Conservation (phyloP, 2,113 vertebrate species). For the Vombatus ursinus region DNA sequence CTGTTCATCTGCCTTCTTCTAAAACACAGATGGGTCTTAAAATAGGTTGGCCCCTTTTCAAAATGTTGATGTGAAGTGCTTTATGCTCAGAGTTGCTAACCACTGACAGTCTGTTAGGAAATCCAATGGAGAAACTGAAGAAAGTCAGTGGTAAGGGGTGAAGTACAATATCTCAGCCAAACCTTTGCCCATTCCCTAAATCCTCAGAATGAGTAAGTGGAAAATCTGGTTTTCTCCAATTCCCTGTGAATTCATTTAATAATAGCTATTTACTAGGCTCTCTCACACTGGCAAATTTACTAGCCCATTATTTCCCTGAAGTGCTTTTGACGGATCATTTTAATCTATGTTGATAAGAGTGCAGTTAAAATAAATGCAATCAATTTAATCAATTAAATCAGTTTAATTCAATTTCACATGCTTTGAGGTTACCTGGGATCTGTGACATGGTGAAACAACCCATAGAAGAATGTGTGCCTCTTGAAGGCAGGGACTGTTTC, state of each 20-base stretch:
- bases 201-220: not conserved
- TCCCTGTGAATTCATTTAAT: slow-evolving; percentile 68
- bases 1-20: not conserved
- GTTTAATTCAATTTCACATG: slow-evolving; percentile 37
- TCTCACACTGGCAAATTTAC: slow-evolving; percentile 32
- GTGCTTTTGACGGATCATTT: slow-evolving; percentile 43
- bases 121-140: not conserved
- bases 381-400: slow-evolving; percentile 27
- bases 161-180: not conserved
- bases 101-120: not conserved
- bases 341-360: slow-evolving; percentile 49
- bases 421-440: slow-evolving; percentile 41
- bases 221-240: not conserved
- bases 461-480: not conserved
- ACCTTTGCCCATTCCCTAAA: not conserved
- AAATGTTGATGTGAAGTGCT: not conserved
- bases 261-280: slow-evolving; percentile 43
- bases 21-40: not conserved
- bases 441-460: slow-evolving; percentile 34
- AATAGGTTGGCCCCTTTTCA: slow-evolving; percentile 13
- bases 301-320: slow-evolving; percentile 41
- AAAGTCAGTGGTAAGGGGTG: not conserved
- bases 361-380: not conserved
- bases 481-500: not conserved
- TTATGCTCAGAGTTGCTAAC: slow-evolving; percentile 12